phyloP scores from a whole-genome alignment of 2,113 vertebrate genomes.

The Rana temporaria region DNA sequence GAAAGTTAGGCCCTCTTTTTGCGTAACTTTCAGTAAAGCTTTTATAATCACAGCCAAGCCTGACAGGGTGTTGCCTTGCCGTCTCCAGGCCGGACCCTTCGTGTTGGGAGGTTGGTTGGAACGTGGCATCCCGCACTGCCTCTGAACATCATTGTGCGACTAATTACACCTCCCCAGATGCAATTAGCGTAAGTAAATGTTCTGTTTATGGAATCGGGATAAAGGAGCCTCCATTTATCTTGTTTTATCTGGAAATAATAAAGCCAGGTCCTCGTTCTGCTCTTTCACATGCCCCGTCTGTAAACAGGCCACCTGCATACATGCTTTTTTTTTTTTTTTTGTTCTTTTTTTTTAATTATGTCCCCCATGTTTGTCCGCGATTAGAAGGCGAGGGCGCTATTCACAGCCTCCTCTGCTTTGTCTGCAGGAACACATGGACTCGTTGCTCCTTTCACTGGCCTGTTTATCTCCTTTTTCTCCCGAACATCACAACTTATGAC shows the following conservation, averaged over 20 bases:
- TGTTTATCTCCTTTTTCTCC: slow-evolving; percentile 59
- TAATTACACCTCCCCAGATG: neutral
- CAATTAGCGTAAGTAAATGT: slow-evolving; percentile 53
- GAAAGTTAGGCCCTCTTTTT: too few relatives aligned
- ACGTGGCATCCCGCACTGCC: too few relatives aligned
- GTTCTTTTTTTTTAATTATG: too few relatives aligned
- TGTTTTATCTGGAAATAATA: slow-evolving; percentile 62
- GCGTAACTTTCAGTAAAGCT: too few relatives aligned
- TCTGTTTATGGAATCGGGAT: slow-evolving; percentile 55
- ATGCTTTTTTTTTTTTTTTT: slow-evolving; percentile 60
- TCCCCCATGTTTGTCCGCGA: slow-evolving; percentile 63
- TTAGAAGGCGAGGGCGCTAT: slow-evolving; percentile 61
- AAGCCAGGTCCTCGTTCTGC: slow-evolving; percentile 62
- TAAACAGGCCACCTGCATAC: slow-evolving; percentile 65
- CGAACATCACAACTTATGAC: slow-evolving; percentile 12
- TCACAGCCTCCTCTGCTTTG: slow-evolving; percentile 58
- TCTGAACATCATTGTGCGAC: neutral
- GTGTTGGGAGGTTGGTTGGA: too few relatives aligned
- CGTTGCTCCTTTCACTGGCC: slow-evolving; percentile 63
- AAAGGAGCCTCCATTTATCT: slow-evolving; percentile 64
- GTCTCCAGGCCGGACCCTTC: too few relatives aligned
- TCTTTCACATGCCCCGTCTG: slow-evolving; percentile 60
- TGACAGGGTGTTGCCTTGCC: too few relatives aligned
- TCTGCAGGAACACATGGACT: slow-evolving; percentile 55
- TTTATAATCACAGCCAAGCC: too few relatives aligned